phyloP scores from a whole-genome alignment of 2,797 vertebrate species.

The Sitta carolinensis region DNA sequence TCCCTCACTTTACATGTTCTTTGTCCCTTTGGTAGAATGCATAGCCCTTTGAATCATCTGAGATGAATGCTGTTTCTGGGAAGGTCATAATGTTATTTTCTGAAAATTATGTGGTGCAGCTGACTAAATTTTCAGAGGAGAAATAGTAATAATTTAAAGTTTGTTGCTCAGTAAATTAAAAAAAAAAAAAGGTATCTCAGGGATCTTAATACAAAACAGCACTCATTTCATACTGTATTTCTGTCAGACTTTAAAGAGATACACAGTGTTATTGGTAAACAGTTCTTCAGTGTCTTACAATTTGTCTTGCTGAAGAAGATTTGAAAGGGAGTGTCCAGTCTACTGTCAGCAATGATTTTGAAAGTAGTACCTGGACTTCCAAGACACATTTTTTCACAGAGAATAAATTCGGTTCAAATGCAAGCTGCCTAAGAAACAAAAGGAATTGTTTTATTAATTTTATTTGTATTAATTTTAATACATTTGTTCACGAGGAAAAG shows the following conservation, averaged over 20 bases:
- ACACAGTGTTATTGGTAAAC: background rate
- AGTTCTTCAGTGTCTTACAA: background rate
- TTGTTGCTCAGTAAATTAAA: background rate
- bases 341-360: background rate
- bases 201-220: background rate
- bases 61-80: background rate
- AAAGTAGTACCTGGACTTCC: background rate
- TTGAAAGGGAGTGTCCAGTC: background rate
- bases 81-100: background rate
- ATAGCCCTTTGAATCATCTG: background rate
- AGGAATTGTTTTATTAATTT: background rate
- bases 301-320: background rate
- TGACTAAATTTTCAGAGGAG: background rate
- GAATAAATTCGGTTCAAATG: background rate
- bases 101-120: background rate
- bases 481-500: background rate
- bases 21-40: background rate
- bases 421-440: background rate
- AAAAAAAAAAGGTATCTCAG: background rate
- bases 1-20: background rate
- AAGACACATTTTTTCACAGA: background rate
- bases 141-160: background rate
- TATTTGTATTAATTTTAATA: background rate
- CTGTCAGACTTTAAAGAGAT: background rate
- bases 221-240: background rate